These are phyloP conservation scores for Caenorhabditis virilis DNA, from an alignment of 2,888 invertebrate species.

Conservation along the genomic window DNA sequence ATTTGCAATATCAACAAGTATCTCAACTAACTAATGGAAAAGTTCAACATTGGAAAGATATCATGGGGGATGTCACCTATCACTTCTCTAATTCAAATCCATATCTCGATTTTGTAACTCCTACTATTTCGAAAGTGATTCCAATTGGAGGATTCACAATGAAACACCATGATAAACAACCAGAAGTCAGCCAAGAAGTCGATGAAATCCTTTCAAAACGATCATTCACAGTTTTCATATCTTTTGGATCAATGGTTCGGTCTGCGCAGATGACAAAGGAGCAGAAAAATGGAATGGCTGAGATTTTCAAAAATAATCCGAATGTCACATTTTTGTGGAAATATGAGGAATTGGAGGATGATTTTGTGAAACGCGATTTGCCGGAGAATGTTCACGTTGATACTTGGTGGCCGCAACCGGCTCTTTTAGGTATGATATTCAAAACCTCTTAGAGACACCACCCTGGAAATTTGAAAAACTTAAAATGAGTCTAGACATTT, in stretches of 20 bases:
- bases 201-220: background rate
- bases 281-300: background rate
- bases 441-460: too few species aligned
- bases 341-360: slow-evolving; percentile 17
- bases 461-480: too few species aligned
- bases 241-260: slow-evolving; percentile 28
- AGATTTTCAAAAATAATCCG: slow-evolving; percentile 8
- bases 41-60: slow-evolving; percentile 20
- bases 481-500: too few species aligned
- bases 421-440: slow-evolving; percentile 10
- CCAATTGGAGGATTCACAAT: slow-evolving; percentile 33
- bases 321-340: slow-evolving; percentile 28
- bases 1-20: slow-evolving; percentile 16
- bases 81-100: slow-evolving; percentile 37
- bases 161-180: too few species aligned
- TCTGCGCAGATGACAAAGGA: slow-evolving; percentile 23
- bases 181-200: too few species aligned
- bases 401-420: slow-evolving; percentile 27
- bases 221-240: slow-evolving; percentile 25
- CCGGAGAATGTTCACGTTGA: slow-evolving; percentile 16
- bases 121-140: slow-evolving; percentile 27
- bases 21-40: slow-evolving; percentile 11
- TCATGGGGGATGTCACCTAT: slow-evolving; percentile 22
- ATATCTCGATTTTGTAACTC: slow-evolving; percentile 22
- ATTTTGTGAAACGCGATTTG: background rate